Percentiles rank a stretch among this genome's conserved stretches.
phyloP scores from a whole-genome alignment of 2,888 invertebrate genomes.

The Dinocampus coccinellae region DNA sequence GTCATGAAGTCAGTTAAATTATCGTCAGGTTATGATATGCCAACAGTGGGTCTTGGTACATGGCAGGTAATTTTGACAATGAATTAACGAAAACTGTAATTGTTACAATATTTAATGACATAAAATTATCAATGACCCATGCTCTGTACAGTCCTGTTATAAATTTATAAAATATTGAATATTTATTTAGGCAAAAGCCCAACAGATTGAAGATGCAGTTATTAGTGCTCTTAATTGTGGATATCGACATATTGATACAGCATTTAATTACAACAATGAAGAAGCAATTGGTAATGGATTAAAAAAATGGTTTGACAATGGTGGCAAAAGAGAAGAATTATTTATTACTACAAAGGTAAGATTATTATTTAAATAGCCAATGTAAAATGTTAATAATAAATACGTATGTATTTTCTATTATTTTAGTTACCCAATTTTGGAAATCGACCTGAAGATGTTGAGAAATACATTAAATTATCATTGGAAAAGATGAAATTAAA shows the following conservation, averaged over 20 bases:
- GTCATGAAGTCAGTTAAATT: slow-evolving; percentile 56
- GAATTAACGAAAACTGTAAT: slow-evolving; percentile 12
- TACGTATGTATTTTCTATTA: slow-evolving; percentile 23
- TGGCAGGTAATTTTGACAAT: slow-evolving; percentile 73
- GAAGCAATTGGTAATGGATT: slow-evolving; percentile 80
- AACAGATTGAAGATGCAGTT: slow-evolving; percentile 77
- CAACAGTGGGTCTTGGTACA: slow-evolving; percentile 80
- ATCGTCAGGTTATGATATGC: slow-evolving; percentile 73
- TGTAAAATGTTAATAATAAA: not conserved
- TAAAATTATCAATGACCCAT: no score
- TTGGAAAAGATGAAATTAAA: slow-evolving; percentile 75
- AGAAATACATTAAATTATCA: slow-evolving; percentile 76
- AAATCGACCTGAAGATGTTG: slow-evolving; percentile 78
- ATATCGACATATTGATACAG: slow-evolving; percentile 85
- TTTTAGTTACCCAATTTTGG: slow-evolving; percentile 79
- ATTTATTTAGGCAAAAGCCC: slow-evolving; percentile 73
- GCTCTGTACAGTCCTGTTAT: no score
- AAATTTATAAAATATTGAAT: no score
- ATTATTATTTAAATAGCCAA: not conserved
- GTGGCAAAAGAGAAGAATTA: slow-evolving; percentile 78
- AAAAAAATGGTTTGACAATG: slow-evolving; percentile 76
- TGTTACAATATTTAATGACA: slow-evolving; percentile 22
- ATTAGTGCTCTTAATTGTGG: slow-evolving; percentile 77
- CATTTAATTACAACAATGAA: slow-evolving; percentile 85
- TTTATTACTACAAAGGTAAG: slow-evolving; percentile 86